phyloP scores from a whole-genome alignment of 1,140 invertebrate species.

The Ruditapes philippinarum region DNA sequence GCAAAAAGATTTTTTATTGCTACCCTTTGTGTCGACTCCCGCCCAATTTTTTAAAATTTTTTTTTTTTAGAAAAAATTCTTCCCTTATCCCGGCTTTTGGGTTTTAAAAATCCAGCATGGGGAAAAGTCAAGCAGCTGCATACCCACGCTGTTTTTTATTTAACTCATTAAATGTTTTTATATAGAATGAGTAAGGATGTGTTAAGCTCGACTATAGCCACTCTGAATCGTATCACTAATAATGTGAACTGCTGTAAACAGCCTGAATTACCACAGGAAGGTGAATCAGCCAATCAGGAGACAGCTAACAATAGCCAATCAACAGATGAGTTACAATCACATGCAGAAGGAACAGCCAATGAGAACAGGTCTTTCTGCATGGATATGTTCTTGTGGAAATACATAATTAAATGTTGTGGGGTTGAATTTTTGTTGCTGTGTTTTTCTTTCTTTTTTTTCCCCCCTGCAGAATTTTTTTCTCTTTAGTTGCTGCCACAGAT shows the following conservation, averaged over 20 bases:
- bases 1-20: too few species aligned
- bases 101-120: too few species aligned
- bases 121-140: too few species aligned
- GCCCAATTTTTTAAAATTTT: too few species aligned
- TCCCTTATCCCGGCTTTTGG: too few species aligned
- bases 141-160: too few species aligned
- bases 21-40: too few species aligned
- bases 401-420: too few species aligned
- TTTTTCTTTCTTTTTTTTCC: conserved; percentile 3
- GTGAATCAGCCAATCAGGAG: conserved; percentile 37
- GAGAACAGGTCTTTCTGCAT: conserved; percentile 64
- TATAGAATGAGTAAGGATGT: conserved; percentile 60
- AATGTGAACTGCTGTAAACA: conserved; percentile 61
- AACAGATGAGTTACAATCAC: conserved; percentile 41
- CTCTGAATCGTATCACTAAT: conserved; percentile 44
- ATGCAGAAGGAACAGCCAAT: conserved; percentile 48
- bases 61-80: too few species aligned
- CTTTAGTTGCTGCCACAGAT: conserved; percentile 26
- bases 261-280: conserved; percentile 25
- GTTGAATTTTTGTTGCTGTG: background rate
- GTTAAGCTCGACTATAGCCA: conserved; percentile 55
- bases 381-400: background rate
- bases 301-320: conserved; percentile 38
- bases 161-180: too few species aligned
- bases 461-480: background rate